Evolutionary conservation across 2,113 vertebrate species (phyloP), one percentile per base, ranked within the genome.

Genomic region (Myotis yumanensis): DNA sequence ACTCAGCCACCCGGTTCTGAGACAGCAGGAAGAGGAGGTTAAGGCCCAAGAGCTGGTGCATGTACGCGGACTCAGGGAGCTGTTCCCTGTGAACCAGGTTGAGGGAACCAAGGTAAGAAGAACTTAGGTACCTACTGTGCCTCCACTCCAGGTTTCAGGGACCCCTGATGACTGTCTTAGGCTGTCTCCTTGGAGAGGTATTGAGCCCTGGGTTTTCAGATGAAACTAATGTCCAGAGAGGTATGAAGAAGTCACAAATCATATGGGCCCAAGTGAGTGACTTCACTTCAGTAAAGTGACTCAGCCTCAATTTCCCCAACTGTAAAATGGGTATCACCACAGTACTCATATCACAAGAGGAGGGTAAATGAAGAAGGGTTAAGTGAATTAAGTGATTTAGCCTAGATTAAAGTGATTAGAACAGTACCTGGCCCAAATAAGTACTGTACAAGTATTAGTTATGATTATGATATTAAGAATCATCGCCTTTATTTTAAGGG

Each of bases 1-100:
- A 99, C 94, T 99, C 99, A 2, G 99, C 99, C 86, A 99, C 99
- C 8, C 99, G 99, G 96, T 99, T 99, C 98, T 99, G 99, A 68
- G 99, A 99, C 37, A 99, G 98, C 96, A 99, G 98, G 98, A 99
- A 99, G 71, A 99, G 99, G 79, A 99, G 98, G 94, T 99, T 99
- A 90, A 99, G 98, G 46, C 99, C 99, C 92, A 99, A 97, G 59
- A 99, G 98, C 97, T 99, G 99, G 96, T 99, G 99, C 97, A 99
- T 99, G 95, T 99, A 99, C 82, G 99, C 99, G 0, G 99, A 99
- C 59, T 99, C 99, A 0, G 99, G 98, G 59, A 99, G 98, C 91
- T 99, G 99, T 0, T 99, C 99, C 97, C 99, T 99, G 68, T 0
- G 7, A 46, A 93, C 77, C 66, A 32, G 16, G 69, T 32, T 23